Percentiles rank a stretch among this genome's conserved stretches.
phyloP scores from a whole-genome alignment of 2,797 vertebrate genomes.

The Cheirogaleus major region DNA sequence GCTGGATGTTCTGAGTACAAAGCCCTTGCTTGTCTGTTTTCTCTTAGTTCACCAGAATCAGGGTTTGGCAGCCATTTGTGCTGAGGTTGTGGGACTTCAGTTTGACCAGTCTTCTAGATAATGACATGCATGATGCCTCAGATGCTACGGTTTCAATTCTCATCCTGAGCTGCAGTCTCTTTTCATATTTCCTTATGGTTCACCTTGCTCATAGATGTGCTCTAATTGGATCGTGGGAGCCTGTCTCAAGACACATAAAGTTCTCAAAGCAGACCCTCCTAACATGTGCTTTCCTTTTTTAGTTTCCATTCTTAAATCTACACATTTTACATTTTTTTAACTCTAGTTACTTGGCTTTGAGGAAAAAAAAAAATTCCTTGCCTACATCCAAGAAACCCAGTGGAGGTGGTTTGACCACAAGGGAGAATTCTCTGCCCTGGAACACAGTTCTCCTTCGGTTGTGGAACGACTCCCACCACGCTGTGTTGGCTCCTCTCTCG shows the following conservation, averaged over 20 bases:
- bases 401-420: neutral
- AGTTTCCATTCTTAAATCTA: neutral
- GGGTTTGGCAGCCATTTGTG: neutral
- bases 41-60: neutral
- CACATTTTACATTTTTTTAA: neutral
- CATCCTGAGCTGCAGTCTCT: neutral
- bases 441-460: neutral
- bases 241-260: neutral
- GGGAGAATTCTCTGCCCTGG: neutral
- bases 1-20: neutral
- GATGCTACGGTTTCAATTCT: neutral
- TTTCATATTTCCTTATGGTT: neutral
- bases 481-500: neutral
- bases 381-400: neutral
- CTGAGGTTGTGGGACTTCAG: slow-evolving; percentile 18
- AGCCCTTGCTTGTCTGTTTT: neutral
- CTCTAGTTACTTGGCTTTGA: neutral
- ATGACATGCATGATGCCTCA: neutral
- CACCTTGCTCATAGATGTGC: neutral
- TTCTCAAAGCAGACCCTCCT: slow-evolving; percentile 26
- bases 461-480: neutral
- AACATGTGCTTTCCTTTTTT: neutral
- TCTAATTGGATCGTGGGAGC: neutral
- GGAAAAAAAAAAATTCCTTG: neutral
- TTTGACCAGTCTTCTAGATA: slow-evolving; percentile 3